Percentiles rank a stretch among this genome's conserved stretches.
Evolutionary conservation across 2,797 vertebrate genomes (phyloP).

Genomic region (Sebastes hopkinsi): DNA sequence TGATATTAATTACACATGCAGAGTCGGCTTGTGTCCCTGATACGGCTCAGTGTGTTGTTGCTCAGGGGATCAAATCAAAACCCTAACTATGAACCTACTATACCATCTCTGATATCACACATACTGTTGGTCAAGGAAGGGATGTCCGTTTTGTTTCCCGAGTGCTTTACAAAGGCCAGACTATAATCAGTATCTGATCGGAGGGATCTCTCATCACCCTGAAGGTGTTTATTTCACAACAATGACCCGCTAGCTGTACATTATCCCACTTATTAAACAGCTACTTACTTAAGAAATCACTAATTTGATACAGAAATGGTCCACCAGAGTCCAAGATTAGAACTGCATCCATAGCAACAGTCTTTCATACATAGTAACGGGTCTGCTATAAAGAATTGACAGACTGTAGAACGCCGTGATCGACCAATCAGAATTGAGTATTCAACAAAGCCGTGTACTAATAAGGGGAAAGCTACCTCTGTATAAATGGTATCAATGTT

Average conservation of each 20-base stretch:
- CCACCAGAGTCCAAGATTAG: too few species aligned
- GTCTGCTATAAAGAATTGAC: too few species aligned
- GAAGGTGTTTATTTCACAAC: too few species aligned
- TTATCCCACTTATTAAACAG: too few species aligned
- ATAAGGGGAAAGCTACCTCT: background rate
- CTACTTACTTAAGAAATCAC: too few species aligned
- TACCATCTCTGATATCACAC: background rate
- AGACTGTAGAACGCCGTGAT: too few species aligned
- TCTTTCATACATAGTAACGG: accelerated
- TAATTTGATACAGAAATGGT: too few species aligned
- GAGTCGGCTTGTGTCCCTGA: background rate
- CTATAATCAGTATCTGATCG: background rate
- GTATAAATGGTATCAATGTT: background rate
- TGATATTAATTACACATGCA: background rate
- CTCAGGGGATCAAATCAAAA: background rate
- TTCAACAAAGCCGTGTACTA: too few species aligned
- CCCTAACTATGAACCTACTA: background rate
- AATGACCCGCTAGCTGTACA: too few species aligned
- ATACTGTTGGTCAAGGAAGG: background rate
- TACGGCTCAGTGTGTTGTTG: background rate
- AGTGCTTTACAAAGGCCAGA: background rate
- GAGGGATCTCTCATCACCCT: too few species aligned
- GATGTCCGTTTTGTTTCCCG: background rate
- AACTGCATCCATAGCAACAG: too few species aligned
- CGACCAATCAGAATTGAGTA: too few species aligned